These are phyloP conservation scores for Calliopsis andreniformis DNA, from an alignment of 1,140 invertebrate species.

Conservation along the genomic window DNA sequence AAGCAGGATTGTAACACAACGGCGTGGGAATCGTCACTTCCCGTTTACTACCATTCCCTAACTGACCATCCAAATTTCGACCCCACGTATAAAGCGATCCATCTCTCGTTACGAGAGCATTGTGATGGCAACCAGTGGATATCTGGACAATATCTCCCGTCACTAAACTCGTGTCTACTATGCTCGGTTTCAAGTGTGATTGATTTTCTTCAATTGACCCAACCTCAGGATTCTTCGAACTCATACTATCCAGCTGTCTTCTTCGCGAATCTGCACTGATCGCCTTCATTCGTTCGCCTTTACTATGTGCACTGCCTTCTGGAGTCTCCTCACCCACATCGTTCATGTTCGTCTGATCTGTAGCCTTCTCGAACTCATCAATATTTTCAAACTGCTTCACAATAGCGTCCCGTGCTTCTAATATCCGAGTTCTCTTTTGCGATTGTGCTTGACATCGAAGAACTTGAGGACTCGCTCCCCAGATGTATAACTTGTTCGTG, in stretches of 20 bases:
- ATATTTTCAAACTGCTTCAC: slow-evolving; percentile 69
- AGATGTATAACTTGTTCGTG: slow-evolving; percentile 87
- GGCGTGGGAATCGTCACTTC: slow-evolving; percentile 79
- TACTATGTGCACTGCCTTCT: slow-evolving; percentile 40
- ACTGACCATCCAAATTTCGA: slow-evolving; percentile 86
- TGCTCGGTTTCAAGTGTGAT: slow-evolving; percentile 82
- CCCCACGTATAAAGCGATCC: slow-evolving; percentile 88
- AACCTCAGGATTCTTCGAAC: slow-evolving; percentile 69
- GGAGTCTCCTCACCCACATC: slow-evolving; percentile 46
- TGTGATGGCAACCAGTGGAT: slow-evolving; percentile 87
- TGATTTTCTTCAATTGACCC: slow-evolving; percentile 73
- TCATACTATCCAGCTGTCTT: slow-evolving; percentile 38
- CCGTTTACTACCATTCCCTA: slow-evolving; percentile 84
- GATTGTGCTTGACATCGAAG: slow-evolving; percentile 86
- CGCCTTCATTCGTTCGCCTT: slow-evolving; percentile 52
- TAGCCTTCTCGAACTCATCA: slow-evolving; percentile 53
- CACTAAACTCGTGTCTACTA: slow-evolving; percentile 84
- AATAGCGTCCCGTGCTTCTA: slow-evolving; percentile 77
- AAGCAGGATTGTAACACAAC: slow-evolving; percentile 59
- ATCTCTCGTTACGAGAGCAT: slow-evolving; percentile 84
- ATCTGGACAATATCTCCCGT: slow-evolving; percentile 84
- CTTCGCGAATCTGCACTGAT: slow-evolving; percentile 42
- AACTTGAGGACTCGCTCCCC: slow-evolving; percentile 90
- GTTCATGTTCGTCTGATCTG: slow-evolving; percentile 34
- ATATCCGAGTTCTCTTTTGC: slow-evolving; percentile 82